A percentile compares a stretch with the other conserved stretches of the same genome.
Evolutionary conservation across 1,140 invertebrate genomes (phyloP).

Genomic region (Caenorhabditis latens): DNA sequence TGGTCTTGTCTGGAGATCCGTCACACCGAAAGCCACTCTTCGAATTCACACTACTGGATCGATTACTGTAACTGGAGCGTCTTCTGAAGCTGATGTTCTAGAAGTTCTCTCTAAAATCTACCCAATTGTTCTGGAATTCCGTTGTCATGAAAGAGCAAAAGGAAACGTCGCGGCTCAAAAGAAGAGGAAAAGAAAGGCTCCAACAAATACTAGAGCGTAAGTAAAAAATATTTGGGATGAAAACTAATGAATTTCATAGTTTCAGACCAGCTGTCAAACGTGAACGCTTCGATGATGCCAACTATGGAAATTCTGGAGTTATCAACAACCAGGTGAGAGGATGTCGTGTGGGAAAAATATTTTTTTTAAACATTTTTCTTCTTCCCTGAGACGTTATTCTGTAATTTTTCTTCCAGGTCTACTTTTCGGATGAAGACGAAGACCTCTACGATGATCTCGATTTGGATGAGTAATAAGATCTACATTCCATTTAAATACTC

Average conservation of each 20-base stretch:
- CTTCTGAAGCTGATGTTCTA: conserved; percentile 65
- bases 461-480: background rate
- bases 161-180: conserved; percentile 49
- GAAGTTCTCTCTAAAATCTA: conserved; percentile 66
- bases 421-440: conserved; percentile 59
- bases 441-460: conserved; percentile 41
- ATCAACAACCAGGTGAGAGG: conserved; percentile 31
- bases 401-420: conserved; percentile 14
- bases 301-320: conserved; percentile 23
- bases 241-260: background rate
- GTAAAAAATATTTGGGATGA: no score
- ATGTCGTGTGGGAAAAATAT: background rate
- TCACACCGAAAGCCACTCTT: conserved; percentile 72
- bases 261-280: conserved; percentile 30
- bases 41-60: conserved; percentile 76
- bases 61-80: conserved; percentile 74
- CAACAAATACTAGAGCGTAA: conserved; percentile 2
- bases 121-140: conserved; percentile 69
- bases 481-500: background rate
- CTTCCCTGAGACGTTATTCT: no score
- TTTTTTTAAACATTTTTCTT: background rate
- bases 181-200: conserved; percentile 39
- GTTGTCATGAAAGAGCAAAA: conserved; percentile 60
- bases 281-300: conserved; percentile 1
- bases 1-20: conserved; percentile 72